These are phyloP conservation scores for Scaptomyza reducta DNA, from an alignment of 2,888 invertebrate species.

Conservation along the genomic window DNA sequence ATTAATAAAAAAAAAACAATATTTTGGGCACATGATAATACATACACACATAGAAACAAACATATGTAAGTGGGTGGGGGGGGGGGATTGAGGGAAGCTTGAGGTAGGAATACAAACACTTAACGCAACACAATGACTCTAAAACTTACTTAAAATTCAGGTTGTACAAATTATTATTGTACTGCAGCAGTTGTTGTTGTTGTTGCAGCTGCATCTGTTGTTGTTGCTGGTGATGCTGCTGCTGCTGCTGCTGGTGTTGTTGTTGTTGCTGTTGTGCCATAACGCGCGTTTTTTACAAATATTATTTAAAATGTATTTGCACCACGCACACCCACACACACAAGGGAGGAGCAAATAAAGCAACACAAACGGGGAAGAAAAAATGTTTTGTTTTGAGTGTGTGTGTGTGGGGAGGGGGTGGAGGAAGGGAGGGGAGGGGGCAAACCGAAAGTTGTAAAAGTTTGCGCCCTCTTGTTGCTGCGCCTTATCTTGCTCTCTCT, in stretches of 20 bases:
- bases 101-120: conserved; percentile 3
- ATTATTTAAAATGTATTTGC: conserved; percentile 50
- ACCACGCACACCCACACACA: conserved; percentile 31
- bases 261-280: conserved; percentile 71
- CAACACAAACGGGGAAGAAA: conserved; percentile 30
- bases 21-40: too few species aligned
- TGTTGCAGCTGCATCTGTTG: conserved; percentile 34
- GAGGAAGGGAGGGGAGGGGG: neutral
- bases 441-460: conserved; percentile 29
- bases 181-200: conserved; percentile 59
- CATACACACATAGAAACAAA: conserved; percentile 8
- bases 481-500: conserved; percentile 21
- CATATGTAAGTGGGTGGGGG: neutral
- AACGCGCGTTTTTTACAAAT: conserved; percentile 69
- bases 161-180: conserved; percentile 70
- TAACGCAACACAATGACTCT: conserved; percentile 36
- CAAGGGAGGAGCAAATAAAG: conserved; percentile 12
- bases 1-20: too few species aligned
- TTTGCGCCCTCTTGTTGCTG: conserved; percentile 19
- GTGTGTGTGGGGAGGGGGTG: neutral
- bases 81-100: neutral
- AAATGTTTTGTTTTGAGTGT: neutral
- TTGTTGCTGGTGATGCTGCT: conserved; percentile 47
- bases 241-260: conserved; percentile 50
- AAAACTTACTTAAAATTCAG: conserved; percentile 76